phyloP scores from a whole-genome alignment of 2,888 invertebrate genomes.

The Drosophila multiciliata region DNA sequence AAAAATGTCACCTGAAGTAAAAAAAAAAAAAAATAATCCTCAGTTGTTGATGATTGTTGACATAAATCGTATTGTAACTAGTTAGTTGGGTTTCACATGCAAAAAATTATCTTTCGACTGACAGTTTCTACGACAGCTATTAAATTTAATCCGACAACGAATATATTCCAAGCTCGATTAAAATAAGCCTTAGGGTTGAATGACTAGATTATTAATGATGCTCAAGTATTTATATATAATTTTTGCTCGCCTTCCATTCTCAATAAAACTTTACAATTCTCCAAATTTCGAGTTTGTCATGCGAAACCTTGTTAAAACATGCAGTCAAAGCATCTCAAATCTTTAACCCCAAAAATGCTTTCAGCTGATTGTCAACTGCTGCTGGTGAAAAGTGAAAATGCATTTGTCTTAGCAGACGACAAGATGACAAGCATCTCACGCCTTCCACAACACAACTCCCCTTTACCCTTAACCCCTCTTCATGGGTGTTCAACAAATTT shows the following conservation, averaged over 20 bases:
- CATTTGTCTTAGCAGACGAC: constrained; percentile 44
- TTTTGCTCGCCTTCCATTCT: neutral
- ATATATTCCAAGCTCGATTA: neutral
- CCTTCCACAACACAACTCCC: constrained; percentile 39
- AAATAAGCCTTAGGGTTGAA: neutral
- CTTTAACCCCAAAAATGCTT: neutral
- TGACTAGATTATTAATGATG: neutral
- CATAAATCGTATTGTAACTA: neutral
- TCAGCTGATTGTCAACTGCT: constrained; percentile 17
- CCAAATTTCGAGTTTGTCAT: neutral
- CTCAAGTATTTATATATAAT: neutral
- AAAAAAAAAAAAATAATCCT: neutral
- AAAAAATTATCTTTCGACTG: neutral
- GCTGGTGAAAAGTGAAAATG: constrained; percentile 48
- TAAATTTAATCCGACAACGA: neutral
- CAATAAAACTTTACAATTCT: neutral
- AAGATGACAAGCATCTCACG: constrained; percentile 66
- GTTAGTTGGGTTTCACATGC: neutral
- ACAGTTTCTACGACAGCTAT: neutral
- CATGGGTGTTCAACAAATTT: constrained; percentile 31
- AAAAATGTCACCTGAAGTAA: neutral
- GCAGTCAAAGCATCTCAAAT: neutral
- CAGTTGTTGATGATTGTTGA: neutral
- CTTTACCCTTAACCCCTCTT: no score
- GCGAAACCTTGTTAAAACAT: neutral